These are phyloP conservation scores for Zaprionus africanus DNA, from an alignment of 1,140 invertebrate species.

Conservation along the genomic window DNA sequence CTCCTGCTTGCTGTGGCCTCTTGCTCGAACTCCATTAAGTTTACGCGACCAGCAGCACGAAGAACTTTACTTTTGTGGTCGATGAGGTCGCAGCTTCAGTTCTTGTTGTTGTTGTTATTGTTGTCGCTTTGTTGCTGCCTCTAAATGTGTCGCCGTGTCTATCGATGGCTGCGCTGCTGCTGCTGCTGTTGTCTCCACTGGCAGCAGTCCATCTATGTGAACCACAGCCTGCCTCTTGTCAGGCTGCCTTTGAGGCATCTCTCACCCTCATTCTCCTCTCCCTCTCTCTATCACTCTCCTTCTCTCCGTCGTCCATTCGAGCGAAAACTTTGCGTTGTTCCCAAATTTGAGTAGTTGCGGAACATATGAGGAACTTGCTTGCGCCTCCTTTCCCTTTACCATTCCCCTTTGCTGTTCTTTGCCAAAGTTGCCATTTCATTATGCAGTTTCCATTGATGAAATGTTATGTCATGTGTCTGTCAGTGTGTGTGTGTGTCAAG, in stretches of 20 bases:
- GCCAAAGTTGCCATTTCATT: constrained; percentile 29
- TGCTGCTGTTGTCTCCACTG: constrained; percentile 26
- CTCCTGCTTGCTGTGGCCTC: constrained; percentile 35
- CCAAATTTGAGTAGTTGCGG: constrained; percentile 23
- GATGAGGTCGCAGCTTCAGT: constrained; percentile 35
- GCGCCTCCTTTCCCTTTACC: background rate
- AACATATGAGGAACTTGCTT: background rate
- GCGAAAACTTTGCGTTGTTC: constrained; percentile 24
- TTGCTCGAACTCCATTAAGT: constrained; percentile 78
- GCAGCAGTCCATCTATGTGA: constrained; percentile 17
- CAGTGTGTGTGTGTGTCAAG: constrained; percentile 11
- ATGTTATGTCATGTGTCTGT: constrained; percentile 23
- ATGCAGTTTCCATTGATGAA: constrained; percentile 51
- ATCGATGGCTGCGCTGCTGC: constrained; percentile 44
- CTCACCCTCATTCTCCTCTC: background rate
- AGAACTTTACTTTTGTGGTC: constrained; percentile 79
- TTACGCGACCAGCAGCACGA: constrained; percentile 67
- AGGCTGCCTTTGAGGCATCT: constrained; percentile 23
- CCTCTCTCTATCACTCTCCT: background rate
- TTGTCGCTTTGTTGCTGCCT: constrained; percentile 39
- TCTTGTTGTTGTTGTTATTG: constrained; percentile 13
- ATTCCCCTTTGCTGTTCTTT: background rate
- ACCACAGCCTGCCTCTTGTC: constrained; percentile 9
- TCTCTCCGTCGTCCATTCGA: background rate
- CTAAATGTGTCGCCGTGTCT: constrained; percentile 52